Percentiles rank a stretch among this genome's conserved stretches.
Conservation (phyloP, 2,797 vertebrate species). For the Aldrovandia affinis region DNA sequence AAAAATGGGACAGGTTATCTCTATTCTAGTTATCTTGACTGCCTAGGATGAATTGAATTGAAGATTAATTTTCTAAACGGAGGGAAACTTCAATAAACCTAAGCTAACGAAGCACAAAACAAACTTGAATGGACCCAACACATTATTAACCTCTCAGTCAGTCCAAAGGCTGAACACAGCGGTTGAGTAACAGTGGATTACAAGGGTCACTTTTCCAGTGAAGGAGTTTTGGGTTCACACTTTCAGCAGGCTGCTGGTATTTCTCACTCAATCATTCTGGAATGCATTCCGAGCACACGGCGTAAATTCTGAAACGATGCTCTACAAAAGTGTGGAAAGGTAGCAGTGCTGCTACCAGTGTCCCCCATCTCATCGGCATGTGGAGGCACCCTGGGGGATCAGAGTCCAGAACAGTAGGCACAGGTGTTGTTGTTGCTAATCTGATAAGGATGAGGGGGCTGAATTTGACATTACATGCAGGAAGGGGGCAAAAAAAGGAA, state of each 20-base stretch:
- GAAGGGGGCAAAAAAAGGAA: not conserved
- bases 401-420: not conserved
- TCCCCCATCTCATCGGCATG: not conserved
- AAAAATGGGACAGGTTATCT: not conserved
- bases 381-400: not conserved
- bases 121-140: not conserved
- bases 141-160: not conserved
- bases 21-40: not conserved
- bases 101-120: not conserved
- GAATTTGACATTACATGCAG: not conserved
- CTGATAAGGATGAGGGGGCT: not conserved
- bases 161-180: not conserved
- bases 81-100: not conserved
- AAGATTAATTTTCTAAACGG: not conserved
- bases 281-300: not conserved
- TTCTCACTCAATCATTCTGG: slow-evolving; percentile 80
- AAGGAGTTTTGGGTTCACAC: slow-evolving; percentile 73
- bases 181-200: not conserved
- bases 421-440: not conserved
- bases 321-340: too few relatives aligned
- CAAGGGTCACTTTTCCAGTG: slow-evolving; percentile 20
- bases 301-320: not conserved
- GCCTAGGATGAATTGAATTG: not conserved
- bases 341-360: not conserved
- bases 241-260: slow-evolving; percentile 74